These are phyloP conservation scores for Sylvia atricapilla DNA, from an alignment of 2,113 vertebrate species.

Conservation along the genomic window DNA sequence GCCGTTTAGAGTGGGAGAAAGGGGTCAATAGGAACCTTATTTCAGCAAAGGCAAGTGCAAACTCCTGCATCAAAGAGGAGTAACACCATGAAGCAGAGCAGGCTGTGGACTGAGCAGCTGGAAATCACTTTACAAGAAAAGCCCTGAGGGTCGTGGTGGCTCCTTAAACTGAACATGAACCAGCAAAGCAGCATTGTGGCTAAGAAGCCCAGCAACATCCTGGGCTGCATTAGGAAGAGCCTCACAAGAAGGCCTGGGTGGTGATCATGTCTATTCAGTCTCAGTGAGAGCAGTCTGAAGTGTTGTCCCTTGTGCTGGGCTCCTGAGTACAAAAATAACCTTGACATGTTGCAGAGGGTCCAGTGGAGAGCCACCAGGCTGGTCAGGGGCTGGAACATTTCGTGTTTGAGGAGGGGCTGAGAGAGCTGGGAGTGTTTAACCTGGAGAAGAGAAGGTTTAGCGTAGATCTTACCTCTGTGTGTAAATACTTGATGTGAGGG, in stretches of 20 bases:
- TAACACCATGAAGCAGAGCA: background rate
- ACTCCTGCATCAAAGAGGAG: background rate
- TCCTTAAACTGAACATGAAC: background rate
- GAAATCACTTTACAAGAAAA: background rate
- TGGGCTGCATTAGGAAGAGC: background rate
- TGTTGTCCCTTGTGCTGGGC: background rate
- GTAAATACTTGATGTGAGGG: background rate
- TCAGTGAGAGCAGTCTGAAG: background rate
- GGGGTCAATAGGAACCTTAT: background rate
- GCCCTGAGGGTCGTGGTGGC: background rate
- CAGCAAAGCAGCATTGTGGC: background rate
- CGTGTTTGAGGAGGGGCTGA: background rate
- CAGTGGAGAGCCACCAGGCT: background rate
- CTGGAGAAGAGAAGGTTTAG: background rate
- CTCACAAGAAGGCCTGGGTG: background rate
- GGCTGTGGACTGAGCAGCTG: background rate
- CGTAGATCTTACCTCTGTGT: rapidly evolving
- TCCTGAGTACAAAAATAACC: background rate
- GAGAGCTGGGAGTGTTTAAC: background rate
- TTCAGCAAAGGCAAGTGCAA: background rate
- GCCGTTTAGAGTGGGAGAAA: background rate
- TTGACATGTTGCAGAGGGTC: background rate
- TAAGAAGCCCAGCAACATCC: background rate
- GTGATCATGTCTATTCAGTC: background rate
- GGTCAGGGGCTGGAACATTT: background rate